A percentile compares a stretch with the other conserved stretches of the same genome.
phyloP scores from a whole-genome alignment of 2,113 vertebrate species.

The Pithys albifrons region DNA sequence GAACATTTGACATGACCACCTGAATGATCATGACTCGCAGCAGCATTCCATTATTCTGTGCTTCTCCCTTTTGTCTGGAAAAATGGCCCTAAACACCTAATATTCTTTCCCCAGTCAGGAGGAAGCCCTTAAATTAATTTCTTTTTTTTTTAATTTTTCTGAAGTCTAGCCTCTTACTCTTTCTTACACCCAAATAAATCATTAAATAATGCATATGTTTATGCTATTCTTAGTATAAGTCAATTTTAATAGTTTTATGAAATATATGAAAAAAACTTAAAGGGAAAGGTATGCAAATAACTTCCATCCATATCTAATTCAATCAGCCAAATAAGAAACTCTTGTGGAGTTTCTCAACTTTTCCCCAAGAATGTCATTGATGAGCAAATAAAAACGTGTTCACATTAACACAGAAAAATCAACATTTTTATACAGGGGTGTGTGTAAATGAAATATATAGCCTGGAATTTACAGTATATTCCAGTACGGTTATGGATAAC shows the following conservation, averaged over 20 bases:
- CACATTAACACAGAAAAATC: neutral
- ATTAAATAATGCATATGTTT: neutral
- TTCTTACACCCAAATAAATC: neutral
- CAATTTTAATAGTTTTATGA: neutral
- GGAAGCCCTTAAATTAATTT: neutral
- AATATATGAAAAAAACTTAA: neutral
- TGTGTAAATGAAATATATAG: neutral
- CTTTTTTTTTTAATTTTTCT: neutral
- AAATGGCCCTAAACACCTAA: neutral
- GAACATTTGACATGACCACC: neutral
- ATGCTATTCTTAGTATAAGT: neutral
- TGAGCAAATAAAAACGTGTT: neutral
- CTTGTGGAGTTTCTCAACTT: neutral
- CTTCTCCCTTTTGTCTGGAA: neutral
- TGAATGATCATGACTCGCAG: neutral
- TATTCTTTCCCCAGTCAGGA: neutral
- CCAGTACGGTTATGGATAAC: slow-evolving; percentile 12
- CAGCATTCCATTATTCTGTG: neutral
- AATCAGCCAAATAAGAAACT: neutral
- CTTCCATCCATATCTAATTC: neutral
- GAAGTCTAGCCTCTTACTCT: neutral
- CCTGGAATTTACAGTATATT: slow-evolving; percentile 13
- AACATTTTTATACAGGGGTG: neutral
- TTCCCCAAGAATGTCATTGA: neutral
- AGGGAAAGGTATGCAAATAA: neutral